Evolutionary conservation across 2,888 invertebrate genomes (phyloP).

Genomic region (Acleris holmiana): DNA sequence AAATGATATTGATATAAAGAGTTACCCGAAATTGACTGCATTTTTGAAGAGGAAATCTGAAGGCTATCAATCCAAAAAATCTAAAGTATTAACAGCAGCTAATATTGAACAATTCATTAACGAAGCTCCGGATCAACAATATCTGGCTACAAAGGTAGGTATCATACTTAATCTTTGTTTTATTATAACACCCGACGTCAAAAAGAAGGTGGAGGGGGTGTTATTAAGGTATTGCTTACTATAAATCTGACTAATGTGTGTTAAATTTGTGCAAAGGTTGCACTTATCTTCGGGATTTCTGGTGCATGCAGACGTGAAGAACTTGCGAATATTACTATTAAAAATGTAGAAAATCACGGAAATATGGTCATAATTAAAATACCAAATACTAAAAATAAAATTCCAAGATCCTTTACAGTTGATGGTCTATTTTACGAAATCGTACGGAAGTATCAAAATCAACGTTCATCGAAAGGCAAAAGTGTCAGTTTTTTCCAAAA

Average conservation of each 20-base stretch:
- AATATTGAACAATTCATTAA: conserved; percentile 15
- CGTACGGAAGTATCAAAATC: conserved; percentile 37
- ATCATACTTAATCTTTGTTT: no score
- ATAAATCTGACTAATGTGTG: no score
- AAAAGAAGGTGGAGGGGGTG: no score
- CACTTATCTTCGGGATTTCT: not conserved
- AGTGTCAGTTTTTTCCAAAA: conserved; percentile 39
- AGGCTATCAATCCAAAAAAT: conserved; percentile 9
- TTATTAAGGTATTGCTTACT: no score
- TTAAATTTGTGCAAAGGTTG: not conserved
- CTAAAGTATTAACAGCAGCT: conserved; percentile 2
- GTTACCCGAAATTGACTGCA: no score
- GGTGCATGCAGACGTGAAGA: not conserved
- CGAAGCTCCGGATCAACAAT: conserved; percentile 16
- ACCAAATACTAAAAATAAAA: conserved; percentile 18
- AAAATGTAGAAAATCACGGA: conserved; percentile 6
- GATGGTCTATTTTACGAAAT: conserved; percentile 29
- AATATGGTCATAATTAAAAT: conserved; percentile 31
- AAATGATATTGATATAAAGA: no score
- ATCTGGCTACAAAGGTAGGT: conserved; percentile 17
- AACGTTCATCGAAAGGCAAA: conserved; percentile 36
- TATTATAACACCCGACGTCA: no score
- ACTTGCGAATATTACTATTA: not conserved
- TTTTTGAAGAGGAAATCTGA: not conserved
- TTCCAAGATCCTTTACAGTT: conserved; percentile 34